Evolutionary conservation across 2,113 vertebrate species (phyloP).

Genomic region (Elgaria multicarinata): DNA sequence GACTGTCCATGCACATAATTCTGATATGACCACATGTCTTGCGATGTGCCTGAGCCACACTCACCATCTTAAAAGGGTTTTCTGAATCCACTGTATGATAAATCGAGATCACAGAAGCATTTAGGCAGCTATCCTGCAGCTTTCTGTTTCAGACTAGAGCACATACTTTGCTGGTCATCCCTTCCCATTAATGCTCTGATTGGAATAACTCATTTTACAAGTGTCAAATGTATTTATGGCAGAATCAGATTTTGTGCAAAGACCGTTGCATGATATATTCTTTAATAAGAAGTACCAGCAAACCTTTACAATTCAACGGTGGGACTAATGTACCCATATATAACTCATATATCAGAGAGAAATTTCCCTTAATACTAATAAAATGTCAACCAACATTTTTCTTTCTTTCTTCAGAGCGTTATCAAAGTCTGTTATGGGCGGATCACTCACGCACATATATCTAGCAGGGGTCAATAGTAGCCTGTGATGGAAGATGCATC

Average conservation of each 20-base stretch:
- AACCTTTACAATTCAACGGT: neutral
- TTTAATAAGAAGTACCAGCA: neutral
- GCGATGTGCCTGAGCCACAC: neutral
- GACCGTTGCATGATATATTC: slow-evolving; percentile 1
- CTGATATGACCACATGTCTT: neutral
- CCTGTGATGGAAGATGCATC: neutral
- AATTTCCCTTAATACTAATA: slow-evolving; percentile 2
- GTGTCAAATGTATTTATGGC: neutral
- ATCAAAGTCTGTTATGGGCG: neutral
- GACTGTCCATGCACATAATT: neutral
- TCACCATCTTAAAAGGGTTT: neutral
- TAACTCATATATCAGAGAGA: slow-evolving; percentile 10
- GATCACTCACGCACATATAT: neutral
- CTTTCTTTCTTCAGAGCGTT: neutral
- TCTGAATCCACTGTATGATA: neutral
- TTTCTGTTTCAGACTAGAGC: no score
- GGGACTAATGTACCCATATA: neutral
- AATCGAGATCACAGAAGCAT: neutral
- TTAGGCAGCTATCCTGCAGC: neutral
- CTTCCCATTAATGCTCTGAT: no score
- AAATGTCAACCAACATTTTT: slow-evolving; percentile 2
- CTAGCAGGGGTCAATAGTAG: slow-evolving; percentile 13
- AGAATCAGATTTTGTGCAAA: neutral
- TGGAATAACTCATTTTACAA: neutral
- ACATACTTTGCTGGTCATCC: neutral